Conservation (phyloP, 2,113 vertebrate genomes). For the Erinaceus europaeus region DNA sequence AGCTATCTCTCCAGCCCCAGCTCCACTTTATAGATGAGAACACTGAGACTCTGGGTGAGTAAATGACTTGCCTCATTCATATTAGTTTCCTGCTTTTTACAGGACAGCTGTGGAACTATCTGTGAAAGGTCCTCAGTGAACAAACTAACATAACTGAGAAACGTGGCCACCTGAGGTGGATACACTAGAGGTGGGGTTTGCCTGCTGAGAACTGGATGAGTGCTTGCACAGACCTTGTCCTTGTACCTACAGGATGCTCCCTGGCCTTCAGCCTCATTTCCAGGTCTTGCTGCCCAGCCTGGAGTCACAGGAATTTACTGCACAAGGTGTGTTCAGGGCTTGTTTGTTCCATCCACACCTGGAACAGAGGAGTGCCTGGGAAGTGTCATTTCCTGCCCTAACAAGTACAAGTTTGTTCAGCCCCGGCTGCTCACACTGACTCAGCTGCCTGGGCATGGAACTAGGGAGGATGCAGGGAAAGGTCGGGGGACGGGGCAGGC, state of each 20-base stretch:
- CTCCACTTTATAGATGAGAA: neutral
- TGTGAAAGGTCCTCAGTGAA: neutral
- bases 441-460: conserved; percentile 24
- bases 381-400: conserved; percentile 49
- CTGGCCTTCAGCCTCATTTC: neutral
- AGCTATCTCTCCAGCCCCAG: no score
- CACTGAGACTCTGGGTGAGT: neutral
- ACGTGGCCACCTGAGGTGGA: neutral
- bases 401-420: conserved; percentile 12
- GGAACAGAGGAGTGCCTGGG: neutral
- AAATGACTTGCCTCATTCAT: neutral
- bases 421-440: conserved; percentile 36
- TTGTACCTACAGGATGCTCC: neutral
- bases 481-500: neutral
- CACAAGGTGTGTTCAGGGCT: neutral
- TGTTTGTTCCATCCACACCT: neutral
- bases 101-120: neutral
- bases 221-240: neutral
- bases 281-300: neutral
- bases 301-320: neutral
- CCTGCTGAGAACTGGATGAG: neutral
- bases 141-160: rapidly evolving
- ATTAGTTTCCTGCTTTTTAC: neutral
- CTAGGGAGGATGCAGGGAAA: neutral
- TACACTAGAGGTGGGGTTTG: rapidly evolving